A percentile compares a stretch with the other conserved stretches of the same genome.
These are phyloP conservation scores for Tachystola acroxantha DNA, from an alignment of 2,888 invertebrate species.

Conservation along the genomic window DNA sequence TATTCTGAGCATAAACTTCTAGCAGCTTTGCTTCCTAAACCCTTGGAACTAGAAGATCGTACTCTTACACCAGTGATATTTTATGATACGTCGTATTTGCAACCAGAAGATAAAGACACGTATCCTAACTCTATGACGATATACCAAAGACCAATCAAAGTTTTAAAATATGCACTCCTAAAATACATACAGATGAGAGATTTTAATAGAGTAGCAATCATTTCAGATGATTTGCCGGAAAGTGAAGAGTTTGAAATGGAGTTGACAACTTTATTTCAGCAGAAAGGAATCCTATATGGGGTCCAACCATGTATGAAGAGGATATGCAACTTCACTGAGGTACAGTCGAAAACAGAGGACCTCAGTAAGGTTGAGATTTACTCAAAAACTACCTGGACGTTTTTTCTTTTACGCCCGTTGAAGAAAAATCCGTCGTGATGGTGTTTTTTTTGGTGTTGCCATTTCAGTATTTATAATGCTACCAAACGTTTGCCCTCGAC, in stretches of 20 bases:
- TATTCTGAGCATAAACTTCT: slow-evolving; percentile 1
- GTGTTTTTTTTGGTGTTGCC: too few relatives aligned
- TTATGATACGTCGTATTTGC: slow-evolving; percentile 17
- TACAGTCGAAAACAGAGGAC: too few relatives aligned
- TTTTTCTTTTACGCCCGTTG: too few relatives aligned
- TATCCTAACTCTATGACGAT: slow-evolving; percentile 12
- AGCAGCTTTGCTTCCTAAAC: slow-evolving; percentile 4
- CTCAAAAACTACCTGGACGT: too few relatives aligned
- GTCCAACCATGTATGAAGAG: slow-evolving; percentile 15
- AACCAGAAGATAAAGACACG: slow-evolving; percentile 4
- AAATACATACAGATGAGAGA: slow-evolving; percentile 18
- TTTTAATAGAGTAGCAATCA: slow-evolving; percentile 32
- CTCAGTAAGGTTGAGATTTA: too few relatives aligned
- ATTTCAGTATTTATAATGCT: too few relatives aligned
- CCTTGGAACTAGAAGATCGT: background rate
- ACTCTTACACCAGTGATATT: slow-evolving; percentile 14
- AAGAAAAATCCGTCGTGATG: too few relatives aligned
- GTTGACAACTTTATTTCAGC: slow-evolving; percentile 19
- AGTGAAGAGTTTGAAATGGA: slow-evolving; percentile 27
- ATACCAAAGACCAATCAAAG: slow-evolving; percentile 1
- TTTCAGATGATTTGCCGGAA: slow-evolving; percentile 30
- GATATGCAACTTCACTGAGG: slow-evolving; percentile 20
- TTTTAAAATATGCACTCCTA: slow-evolving; percentile 12
- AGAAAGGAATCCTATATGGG: slow-evolving; percentile 16
- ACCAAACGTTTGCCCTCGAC: too few relatives aligned